Base-by-base conservation (phyloP, 2,113 vertebrate species). In the Lanius collurio region DNA sequence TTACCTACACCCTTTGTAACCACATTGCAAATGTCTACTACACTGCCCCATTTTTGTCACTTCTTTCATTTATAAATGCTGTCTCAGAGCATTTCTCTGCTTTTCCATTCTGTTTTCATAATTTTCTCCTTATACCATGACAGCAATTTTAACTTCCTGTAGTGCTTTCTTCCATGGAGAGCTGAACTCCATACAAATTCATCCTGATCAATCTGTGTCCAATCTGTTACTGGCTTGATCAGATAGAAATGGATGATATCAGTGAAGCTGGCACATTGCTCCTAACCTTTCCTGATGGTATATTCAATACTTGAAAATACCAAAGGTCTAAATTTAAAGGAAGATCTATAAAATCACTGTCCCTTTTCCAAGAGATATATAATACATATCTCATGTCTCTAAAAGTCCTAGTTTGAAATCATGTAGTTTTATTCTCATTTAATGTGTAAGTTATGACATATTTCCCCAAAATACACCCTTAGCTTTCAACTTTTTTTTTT, bases 191-290 rank as follows among this genome's bases (percentile, higher is more conserved):
- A 2, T 8, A 77, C 33, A 37, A 64, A 95, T 80, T 93, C 83
- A 87, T 77, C 71, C 46, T 65, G 74, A 91, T 94, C 73, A 94
- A 7, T 95, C 75, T 90, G 73, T 28, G 28, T 86, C 90, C 85
- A 95, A 75, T 94, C 90, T 92, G 87, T 86, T 94, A 81, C 78
- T 88, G 85, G 71, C 85, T 93, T 83, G 60, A 94, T 91, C 75
- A 87, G 60, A 89, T 42, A 64, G 88, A 84, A 95, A 92, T 30
- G 60, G 73, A 83, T 88, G 44, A 41, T 77, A 82, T 68, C 69
- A 88, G 59, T 30, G 53, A 65, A 44, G 71, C 42, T 87, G 63
- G 68, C n/a, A 78, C 87, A 84, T 52, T 84, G 65, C 85, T 81
- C n/a, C 52, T 86, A 86, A 79, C 47, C 52, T 60, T 87, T 94